Base-by-base conservation (phyloP, 1,140 invertebrate species). In the Apis florea region DNA sequence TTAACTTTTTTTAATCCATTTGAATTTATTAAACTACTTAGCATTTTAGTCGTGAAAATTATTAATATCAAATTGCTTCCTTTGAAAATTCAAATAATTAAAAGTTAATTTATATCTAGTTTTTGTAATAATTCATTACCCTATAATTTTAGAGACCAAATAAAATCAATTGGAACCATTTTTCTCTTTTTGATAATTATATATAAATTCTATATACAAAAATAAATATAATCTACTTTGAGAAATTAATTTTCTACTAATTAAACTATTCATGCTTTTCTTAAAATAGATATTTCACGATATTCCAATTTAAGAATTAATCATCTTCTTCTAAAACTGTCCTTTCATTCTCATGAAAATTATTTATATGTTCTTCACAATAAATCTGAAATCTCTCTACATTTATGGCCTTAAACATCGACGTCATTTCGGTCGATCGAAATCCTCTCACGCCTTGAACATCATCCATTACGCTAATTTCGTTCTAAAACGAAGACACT, bases 301-400 rank as follows among this genome's bases (percentile, higher is more conserved):
- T 31, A 68, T 49, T 49, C 66, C 66, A 68, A 0, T 17, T 68
- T 17, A 68, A 68, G 66, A 49, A 68, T 68, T 17, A 24, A 68
- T 51, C 13, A 49, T 8, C 13, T 17, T 15, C 21, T 9, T 49
- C 40, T 12, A 67, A 47, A 66, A 10, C 24, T 63, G 15, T 26
- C 66, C 13, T 21, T 12, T 1, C 40, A 19, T n/a, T 49, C 66
- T 67, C 66, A 13, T 11, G 17, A 66, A 63, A 47, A 49, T 67
- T 40, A 49, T 12, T n/a, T 40, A 40, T 61, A 24, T 11, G 47
- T 67, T 49, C 40, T 49, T n/a, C 21, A 5, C 47, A 66, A 4
- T 17, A 49, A 51, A 47, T 67, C 47, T 24, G 12, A 68, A 49
- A 17, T 24, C n/a, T 24, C 66, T 68, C 47, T 68, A 68, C 0